Evolutionary conservation across 2,113 vertebrate genomes (phyloP).

Genomic region (Chaenocephalus aceratus): DNA sequence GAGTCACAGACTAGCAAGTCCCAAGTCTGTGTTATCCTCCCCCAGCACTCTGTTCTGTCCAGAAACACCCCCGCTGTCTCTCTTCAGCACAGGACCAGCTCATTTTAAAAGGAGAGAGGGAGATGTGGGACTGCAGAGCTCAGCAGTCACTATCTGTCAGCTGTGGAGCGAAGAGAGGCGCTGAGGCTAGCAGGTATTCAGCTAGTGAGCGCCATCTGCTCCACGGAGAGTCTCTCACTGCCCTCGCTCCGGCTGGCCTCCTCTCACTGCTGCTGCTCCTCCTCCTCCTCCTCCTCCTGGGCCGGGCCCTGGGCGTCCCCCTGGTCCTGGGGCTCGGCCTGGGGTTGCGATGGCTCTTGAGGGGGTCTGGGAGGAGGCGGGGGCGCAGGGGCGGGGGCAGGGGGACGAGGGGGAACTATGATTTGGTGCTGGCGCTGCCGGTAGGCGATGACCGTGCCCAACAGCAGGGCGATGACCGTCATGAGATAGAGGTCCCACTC

Average conservation of each 20-base stretch:
- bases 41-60: slow-evolving; percentile 19
- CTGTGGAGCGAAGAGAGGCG: slow-evolving; percentile 22
- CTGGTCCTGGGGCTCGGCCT: slow-evolving; percentile 46
- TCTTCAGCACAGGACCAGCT: slow-evolving; percentile 37
- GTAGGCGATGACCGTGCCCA: slow-evolving; percentile 97
- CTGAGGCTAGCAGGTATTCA: slow-evolving; percentile 46
- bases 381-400: slow-evolving; percentile 70
- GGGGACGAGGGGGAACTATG: slow-evolving; percentile 77
- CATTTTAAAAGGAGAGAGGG: slow-evolving; percentile 40
- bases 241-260: slow-evolving; percentile 28
- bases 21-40: slow-evolving; percentile 45
- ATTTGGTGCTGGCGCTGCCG: slow-evolving; percentile 95
- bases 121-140: slow-evolving; percentile 42
- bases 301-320: slow-evolving; percentile 44
- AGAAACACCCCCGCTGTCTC: slow-evolving; percentile 16
- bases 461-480: slow-evolving; percentile 94
- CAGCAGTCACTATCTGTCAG: slow-evolving; percentile 30
- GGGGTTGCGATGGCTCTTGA: slow-evolving; percentile 60
- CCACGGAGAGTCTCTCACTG: slow-evolving; percentile 36
- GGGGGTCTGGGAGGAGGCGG: slow-evolving; percentile 75
- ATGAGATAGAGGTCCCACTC: slow-evolving; percentile 99
- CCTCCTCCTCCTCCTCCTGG: slow-evolving; percentile 58
- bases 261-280: slow-evolving; percentile 70
- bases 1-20: slow-evolving; percentile 69
- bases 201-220: slow-evolving; percentile 42